phyloP scores from a whole-genome alignment of 2,888 invertebrate species.

The Helicoverpa assulta region DNA sequence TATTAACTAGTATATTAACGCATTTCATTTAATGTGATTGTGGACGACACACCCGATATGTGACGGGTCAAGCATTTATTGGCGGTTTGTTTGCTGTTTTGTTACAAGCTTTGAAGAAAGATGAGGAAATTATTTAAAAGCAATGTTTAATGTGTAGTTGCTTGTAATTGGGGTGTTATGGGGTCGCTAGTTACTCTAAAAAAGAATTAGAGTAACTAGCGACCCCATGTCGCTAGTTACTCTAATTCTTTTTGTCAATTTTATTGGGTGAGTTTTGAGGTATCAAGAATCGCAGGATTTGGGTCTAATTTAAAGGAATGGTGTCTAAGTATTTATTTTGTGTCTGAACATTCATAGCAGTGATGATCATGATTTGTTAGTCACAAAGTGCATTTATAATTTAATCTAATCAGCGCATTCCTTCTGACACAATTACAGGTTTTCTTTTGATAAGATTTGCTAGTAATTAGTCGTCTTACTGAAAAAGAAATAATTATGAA shows the following conservation, averaged over 20 bases:
- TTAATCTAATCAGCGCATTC: neutral
- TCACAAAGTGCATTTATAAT: neutral
- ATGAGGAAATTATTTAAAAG: constrained; percentile 41
- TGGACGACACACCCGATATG: no score
- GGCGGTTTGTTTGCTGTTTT: constrained; percentile 44
- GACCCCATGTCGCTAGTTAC: constrained; percentile 19
- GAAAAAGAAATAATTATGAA: no score
- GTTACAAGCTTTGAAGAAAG: constrained; percentile 21
- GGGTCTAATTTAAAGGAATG: neutral
- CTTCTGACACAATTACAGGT: neutral
- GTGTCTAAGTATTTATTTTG: neutral
- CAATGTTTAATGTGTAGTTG: neutral
- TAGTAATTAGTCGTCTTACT: neutral
- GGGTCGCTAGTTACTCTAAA: no score
- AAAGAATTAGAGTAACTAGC: no score
- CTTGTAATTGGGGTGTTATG: no score
- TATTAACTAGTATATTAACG: no score
- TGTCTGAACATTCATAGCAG: neutral
- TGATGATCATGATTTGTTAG: neutral
- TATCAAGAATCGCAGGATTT: neutral
- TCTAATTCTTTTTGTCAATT: constrained; percentile 11
- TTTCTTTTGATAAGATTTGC: neutral
- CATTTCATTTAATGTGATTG: no score
- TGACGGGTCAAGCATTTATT: constrained; percentile 42
- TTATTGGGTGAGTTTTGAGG: constrained; percentile 5